Evolutionary conservation across 2,888 invertebrate species (phyloP).

Genomic region (Drosophila imparisetae): DNA sequence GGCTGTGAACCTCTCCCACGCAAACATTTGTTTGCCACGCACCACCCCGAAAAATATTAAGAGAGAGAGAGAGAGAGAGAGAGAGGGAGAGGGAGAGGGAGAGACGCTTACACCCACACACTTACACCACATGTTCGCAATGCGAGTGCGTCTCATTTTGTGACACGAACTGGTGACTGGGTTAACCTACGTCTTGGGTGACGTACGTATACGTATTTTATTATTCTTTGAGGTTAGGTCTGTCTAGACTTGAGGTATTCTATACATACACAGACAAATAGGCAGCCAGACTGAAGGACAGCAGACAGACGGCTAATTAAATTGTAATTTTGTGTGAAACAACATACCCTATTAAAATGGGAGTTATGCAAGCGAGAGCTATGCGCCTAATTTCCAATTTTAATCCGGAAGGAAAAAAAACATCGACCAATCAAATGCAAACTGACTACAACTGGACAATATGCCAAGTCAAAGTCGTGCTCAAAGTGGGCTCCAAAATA

Average conservation of each 20-base stretch:
- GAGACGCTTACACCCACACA: slow-evolving; percentile 1
- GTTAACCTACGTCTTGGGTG: slow-evolving; percentile 5
- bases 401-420: slow-evolving; percentile 26
- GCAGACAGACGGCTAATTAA: slow-evolving; percentile 32
- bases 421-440: slow-evolving; percentile 5
- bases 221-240: slow-evolving; percentile 12
- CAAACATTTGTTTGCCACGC: slow-evolving; percentile 55
- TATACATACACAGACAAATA: not conserved
- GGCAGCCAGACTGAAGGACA: not conserved
- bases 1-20: slow-evolving; percentile 58
- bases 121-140: slow-evolving; percentile 25
- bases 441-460: slow-evolving; percentile 45
- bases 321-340: slow-evolving; percentile 18
- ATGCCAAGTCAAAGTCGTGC: slow-evolving; percentile 48
- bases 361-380: slow-evolving; percentile 46
- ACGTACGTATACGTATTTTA: slow-evolving; percentile 10
- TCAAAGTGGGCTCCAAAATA: slow-evolving; percentile 24
- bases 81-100: not conserved
- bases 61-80: not conserved
- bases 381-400: slow-evolving; percentile 59
- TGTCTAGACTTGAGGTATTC: not conserved
- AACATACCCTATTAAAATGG: slow-evolving; percentile 3
- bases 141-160: slow-evolving; percentile 44
- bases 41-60: slow-evolving; percentile 9
- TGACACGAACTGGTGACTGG: slow-evolving; percentile 6